Base-by-base conservation (phyloP, 1,140 invertebrate species). In the Drusus annulatus region DNA sequence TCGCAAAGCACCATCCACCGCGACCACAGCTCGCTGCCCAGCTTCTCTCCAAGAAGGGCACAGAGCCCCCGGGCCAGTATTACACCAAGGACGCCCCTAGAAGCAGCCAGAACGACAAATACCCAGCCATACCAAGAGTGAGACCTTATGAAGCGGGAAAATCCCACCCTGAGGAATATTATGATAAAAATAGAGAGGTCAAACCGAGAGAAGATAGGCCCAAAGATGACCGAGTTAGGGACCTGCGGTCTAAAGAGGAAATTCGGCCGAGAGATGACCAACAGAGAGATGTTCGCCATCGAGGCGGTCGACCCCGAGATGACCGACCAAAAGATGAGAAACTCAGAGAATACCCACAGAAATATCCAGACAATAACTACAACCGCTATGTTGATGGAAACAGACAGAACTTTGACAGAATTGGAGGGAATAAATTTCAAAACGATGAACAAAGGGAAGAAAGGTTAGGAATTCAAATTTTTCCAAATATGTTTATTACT, bases 401-500 rank as follows among this genome's bases (percentile, higher is more conserved):
- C n/a, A 74, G 16, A 71, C 68, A 71, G 51, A 74, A 74, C 16
- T 74, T 31, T 56, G 69, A 56, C 21, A 56, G 69, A 25, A 69
- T 51, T 50, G 69, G 69, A n/a, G 69, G 8, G 13, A 74, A 31
- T 56, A 52, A 31, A 56, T 74, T 15, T 16, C 69, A 54, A 54
- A 74, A 74, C 16, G 69, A 56, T 17, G 31, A 45, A 21, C 16
- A n/a, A 8, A 51, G 45, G n/a, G 45, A 71, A 50, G 68, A 71
- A 19, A 71, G 68, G 68, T 71, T 50, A 71, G 68, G 19, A 1
- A 13, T 45, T 36, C 31, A 36, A 8, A 36, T 5, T 45, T 7
- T 8, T 45, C 7, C 10, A 45, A 7, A 13, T 5, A 13, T 45
- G 36, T 1, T 45, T 36, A 36, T 36, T 36, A 36, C 5, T 2